A percentile compares a stretch with the other conserved stretches of the same genome.
These are phyloP conservation scores for Argya squamiceps DNA, from an alignment of 2,797 vertebrate species.

Conservation along the genomic window DNA sequence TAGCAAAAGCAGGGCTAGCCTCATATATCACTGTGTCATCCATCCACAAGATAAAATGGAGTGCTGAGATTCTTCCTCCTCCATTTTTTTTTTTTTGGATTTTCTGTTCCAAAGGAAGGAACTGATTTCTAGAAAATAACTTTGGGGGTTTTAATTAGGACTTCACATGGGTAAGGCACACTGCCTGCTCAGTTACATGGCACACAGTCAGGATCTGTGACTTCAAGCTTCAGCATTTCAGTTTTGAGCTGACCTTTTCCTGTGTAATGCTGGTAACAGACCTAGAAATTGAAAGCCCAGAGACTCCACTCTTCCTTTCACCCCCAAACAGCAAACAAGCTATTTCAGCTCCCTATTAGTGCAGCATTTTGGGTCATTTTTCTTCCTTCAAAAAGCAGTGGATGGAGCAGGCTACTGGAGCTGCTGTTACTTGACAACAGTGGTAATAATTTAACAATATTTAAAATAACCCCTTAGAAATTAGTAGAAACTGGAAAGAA, in stretches of 20 bases:
- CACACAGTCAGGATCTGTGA: neutral
- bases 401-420: neutral
- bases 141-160: neutral
- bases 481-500: neutral
- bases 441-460: neutral
- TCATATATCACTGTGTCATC: slow-evolving; percentile 56
- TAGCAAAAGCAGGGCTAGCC: slow-evolving; percentile 55
- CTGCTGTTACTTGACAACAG: neutral
- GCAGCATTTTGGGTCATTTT: neutral
- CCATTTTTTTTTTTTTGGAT: neutral
- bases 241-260: neutral
- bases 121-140: neutral
- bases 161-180: neutral
- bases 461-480: neutral
- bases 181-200: neutral
- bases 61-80: neutral
- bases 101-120: neutral
- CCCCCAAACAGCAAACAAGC: neutral
- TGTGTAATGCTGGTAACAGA: neutral
- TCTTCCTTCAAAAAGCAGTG: neutral
- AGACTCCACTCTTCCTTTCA: neutral
- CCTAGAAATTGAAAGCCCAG: neutral
- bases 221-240: neutral
- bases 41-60: slow-evolving; percentile 7
- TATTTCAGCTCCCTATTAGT: neutral